These are phyloP conservation scores for Ichneumon xanthorius DNA, from an alignment of 2,888 invertebrate genomes.

Conservation along the genomic window DNA sequence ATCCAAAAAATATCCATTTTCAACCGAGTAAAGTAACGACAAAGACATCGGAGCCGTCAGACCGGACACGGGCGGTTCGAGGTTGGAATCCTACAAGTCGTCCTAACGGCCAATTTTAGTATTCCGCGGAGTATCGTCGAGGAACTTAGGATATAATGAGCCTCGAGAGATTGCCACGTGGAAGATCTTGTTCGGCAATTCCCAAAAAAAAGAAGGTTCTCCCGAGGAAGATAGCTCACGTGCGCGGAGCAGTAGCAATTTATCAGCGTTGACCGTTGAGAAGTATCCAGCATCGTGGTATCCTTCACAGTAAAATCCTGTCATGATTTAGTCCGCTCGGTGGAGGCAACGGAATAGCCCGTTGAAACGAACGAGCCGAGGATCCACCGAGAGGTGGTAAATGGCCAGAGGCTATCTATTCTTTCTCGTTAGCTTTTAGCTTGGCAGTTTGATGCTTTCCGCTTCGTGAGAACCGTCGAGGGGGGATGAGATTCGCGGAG, in stretches of 20 bases:
- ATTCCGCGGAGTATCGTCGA: slow-evolving; percentile 41
- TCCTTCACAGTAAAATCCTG: slow-evolving; percentile 62
- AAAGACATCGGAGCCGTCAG: too few relatives aligned
- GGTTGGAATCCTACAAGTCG: neutral
- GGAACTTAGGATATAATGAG: slow-evolving; percentile 21
- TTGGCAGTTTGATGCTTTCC: slow-evolving; percentile 59
- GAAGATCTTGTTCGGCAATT: slow-evolving; percentile 67
- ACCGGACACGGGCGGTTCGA: too few relatives aligned
- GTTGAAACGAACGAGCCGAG: slow-evolving; percentile 46
- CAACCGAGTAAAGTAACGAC: too few relatives aligned
- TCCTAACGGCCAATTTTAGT: slow-evolving; percentile 1
- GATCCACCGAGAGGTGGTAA: slow-evolving; percentile 58
- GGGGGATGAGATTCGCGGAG: neutral
- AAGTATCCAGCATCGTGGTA: slow-evolving; percentile 51
- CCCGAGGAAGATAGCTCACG: slow-evolving; percentile 34
- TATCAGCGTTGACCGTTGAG: slow-evolving; percentile 54
- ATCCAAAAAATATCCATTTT: too few relatives aligned
- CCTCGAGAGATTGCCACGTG: slow-evolving; percentile 74
- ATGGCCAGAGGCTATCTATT: slow-evolving; percentile 64
- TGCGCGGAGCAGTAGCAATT: slow-evolving; percentile 53
- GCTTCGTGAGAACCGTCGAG: slow-evolving; percentile 4
- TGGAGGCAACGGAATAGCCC: slow-evolving; percentile 32
- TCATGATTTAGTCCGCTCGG: slow-evolving; percentile 63
- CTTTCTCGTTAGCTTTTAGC: slow-evolving; percentile 62
- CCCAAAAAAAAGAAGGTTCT: slow-evolving; percentile 58